These are phyloP conservation scores for Petrocephalus zakoni DNA, from an alignment of 2,113 vertebrate genomes.

Conservation along the genomic window DNA sequence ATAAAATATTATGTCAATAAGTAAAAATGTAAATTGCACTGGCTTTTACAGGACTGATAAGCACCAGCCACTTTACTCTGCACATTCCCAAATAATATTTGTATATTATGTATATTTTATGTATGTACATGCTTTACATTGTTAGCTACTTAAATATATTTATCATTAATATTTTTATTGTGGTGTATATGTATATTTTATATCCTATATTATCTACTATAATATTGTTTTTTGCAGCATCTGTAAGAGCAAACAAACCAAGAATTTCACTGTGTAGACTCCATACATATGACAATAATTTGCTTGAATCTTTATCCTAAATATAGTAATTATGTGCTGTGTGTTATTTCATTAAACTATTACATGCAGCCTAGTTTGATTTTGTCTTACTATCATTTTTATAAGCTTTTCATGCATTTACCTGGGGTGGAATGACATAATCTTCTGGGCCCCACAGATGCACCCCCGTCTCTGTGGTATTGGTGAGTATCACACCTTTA, in stretches of 20 bases:
- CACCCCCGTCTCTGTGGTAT: constrained; percentile 68
- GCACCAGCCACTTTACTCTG: background rate
- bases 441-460: constrained; percentile 84
- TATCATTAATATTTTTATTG: background rate
- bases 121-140: background rate
- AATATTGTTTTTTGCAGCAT: background rate
- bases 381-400: background rate
- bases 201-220: background rate
- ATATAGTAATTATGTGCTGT: background rate
- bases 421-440: constrained; percentile 85
- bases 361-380: background rate
- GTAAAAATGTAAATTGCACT: background rate
- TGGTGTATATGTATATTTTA: background rate
- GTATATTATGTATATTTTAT: background rate
- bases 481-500: constrained; percentile 79
- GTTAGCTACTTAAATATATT: background rate
- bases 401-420: constrained; percentile 41
- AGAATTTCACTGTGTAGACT: background rate
- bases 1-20: background rate
- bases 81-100: background rate
- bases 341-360: background rate
- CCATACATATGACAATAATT: background rate
- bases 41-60: background rate
- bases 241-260: background rate
- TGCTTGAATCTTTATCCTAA: background rate